Evolutionary conservation across 2,888 invertebrate genomes (phyloP), one percentile per base, ranked within the genome.

Genomic region (Galerucella nymphaeae): DNA sequence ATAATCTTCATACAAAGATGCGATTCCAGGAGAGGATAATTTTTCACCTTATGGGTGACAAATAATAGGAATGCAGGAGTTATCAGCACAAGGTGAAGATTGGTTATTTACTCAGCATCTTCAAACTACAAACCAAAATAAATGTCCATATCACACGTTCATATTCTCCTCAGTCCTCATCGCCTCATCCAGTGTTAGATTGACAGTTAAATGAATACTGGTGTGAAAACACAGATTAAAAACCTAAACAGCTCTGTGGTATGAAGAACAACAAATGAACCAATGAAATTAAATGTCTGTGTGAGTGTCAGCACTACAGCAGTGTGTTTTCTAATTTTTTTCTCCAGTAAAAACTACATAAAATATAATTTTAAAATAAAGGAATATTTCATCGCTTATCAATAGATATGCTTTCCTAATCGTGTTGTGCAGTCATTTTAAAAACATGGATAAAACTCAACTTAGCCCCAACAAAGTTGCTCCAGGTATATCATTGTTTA

Each of bases 371-470:
- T 63, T 20, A 14, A 23, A 62, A 62, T 62, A 11, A 10, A 38
- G 41, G 13, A 59, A 61, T 2, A 18, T 58, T 18, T 41, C 13
- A 45, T 58, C 61, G 16, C 16, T 38, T 13, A 6, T 11, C 30
- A n/a, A n/a, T 67, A 38, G 59, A 30, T 38, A 67, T 67, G 67
- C 50, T 67, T 67, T 59, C 50, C 2, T 61, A 67, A 59, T 67
- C 18, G 14, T 48, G 23, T 62, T 63, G 18, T 42, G 41, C 20
- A 9, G 11, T 42, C 42, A 23, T 55, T 57, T 45, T 57, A 42
- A 61, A 30, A 70, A 11, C 61, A 68, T 70, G 70, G 70, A 70
- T 38, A 64, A 70, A 63, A 63, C 23, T 57, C 61, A 69, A 61
- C 14, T 18, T 30, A 70, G 70, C 41, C 63, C 70, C 18, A 57